These are phyloP conservation scores for Enteromius argenteus DNA, from an alignment of 2,797 vertebrate species.

Conservation along the genomic window DNA sequence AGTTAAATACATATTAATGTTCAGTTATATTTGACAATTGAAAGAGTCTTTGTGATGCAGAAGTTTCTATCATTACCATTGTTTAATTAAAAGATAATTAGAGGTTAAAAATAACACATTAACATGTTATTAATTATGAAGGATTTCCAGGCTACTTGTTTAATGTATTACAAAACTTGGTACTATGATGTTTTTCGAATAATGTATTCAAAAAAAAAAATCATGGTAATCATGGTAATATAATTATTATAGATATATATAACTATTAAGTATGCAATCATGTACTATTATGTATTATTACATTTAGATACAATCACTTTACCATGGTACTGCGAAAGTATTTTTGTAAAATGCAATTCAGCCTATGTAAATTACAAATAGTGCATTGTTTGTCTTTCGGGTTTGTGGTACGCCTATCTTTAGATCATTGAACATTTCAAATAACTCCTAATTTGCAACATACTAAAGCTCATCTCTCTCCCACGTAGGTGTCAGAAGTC, in stretches of 20 bases:
- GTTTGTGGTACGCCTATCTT: not conserved
- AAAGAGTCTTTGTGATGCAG: not conserved
- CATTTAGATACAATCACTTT: not conserved
- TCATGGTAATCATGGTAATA: too few species aligned
- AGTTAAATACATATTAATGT: not conserved
- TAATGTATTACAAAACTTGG: not conserved
- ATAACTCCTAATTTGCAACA: slow-evolving; percentile 15
- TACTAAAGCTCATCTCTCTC: slow-evolving; percentile 52
- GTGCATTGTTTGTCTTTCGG: not conserved
- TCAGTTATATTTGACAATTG: not conserved
- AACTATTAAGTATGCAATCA: not conserved
- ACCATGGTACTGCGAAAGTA: not conserved
- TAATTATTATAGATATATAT: too few species aligned
- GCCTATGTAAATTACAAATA: not conserved
- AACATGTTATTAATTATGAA: not conserved
- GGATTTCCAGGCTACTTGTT: not conserved
- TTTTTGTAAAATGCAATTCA: not conserved
- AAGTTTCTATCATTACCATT: too few species aligned
- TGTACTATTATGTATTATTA: not conserved
- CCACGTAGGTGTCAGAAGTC: slow-evolving; percentile 58
- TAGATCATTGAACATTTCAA: not conserved
- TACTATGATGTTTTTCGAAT: too few species aligned
- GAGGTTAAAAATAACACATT: too few species aligned
- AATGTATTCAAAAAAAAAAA: not conserved
- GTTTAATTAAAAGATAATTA: not conserved